phyloP scores from a whole-genome alignment of 2,113 vertebrate species.

The Vombatus ursinus region DNA sequence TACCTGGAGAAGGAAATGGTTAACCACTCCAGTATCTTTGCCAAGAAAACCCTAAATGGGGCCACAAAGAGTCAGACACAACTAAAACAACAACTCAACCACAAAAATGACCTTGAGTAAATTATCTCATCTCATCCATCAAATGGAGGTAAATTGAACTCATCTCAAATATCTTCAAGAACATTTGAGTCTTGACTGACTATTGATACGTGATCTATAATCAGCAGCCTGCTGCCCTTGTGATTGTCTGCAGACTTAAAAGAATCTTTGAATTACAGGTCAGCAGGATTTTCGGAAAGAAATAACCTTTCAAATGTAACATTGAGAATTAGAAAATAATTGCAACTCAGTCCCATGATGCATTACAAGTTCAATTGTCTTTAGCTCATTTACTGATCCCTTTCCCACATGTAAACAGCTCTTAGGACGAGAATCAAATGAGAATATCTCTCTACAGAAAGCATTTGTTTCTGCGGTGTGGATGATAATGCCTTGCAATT shows the following conservation, averaged over 20 bases:
- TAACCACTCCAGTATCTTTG: no score
- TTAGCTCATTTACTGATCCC: not conserved
- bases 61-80: no score
- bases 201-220: not conserved
- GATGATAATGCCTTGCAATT: slow-evolving; percentile 40
- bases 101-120: not conserved
- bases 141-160: not conserved
- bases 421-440: slow-evolving; percentile 10
- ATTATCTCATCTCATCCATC: not conserved
- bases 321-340: not conserved
- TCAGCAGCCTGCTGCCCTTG: not conserved
- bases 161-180: not conserved
- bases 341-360: not conserved
- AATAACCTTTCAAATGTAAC: not conserved
- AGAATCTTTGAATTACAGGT: not conserved
- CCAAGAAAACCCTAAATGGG: no score
- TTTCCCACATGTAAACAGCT: not conserved
- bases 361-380: slow-evolving; percentile 15
- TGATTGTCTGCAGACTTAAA: not conserved
- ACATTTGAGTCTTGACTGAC: not conserved
- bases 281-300: not conserved
- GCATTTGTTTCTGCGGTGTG: slow-evolving; percentile 30
- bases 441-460: slow-evolving; percentile 32
- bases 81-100: no score
- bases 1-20: no score